Percentiles rank a stretch among this genome's conserved stretches.
Evolutionary conservation across 2,888 invertebrate genomes (phyloP).

Genomic region (Oscheius sp.): DNA sequence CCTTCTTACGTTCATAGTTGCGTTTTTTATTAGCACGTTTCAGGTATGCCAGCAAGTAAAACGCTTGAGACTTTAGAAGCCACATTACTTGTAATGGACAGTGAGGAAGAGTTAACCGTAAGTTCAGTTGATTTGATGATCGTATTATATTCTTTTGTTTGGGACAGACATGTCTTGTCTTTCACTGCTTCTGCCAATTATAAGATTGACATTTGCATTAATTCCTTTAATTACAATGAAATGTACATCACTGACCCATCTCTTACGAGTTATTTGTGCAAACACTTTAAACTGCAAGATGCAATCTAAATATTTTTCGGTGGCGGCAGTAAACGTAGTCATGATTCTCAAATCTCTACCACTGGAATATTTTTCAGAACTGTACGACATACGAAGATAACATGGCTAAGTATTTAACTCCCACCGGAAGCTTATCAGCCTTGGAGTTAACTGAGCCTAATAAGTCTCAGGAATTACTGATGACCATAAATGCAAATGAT

Average conservation of each 20-base stretch:
- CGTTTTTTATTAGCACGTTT: background rate
- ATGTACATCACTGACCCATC: too few species aligned
- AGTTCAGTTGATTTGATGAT: conserved; percentile 6
- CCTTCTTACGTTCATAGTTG: background rate
- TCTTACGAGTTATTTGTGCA: conserved; percentile 1
- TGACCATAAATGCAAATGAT: background rate
- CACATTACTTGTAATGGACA: conserved; percentile 11
- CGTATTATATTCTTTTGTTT: conserved; percentile 1
- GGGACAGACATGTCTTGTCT: background rate
- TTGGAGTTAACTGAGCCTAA: conserved; percentile 21
- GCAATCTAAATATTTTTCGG: conserved; percentile 4
- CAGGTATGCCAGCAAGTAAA: conserved; percentile 9
- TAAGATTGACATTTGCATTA: background rate
- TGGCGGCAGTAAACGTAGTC: too few species aligned
- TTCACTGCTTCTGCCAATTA: background rate
- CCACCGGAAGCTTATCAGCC: conserved; percentile 22
- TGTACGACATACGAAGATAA: conserved; percentile 17
- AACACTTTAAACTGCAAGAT: conserved; percentile 2
- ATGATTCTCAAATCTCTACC: too few species aligned
- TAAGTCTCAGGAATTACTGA: conserved; percentile 11
- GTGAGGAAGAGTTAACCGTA: conserved; percentile 13
- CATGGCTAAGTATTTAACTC: conserved; percentile 20
- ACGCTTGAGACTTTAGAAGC: conserved; percentile 21
- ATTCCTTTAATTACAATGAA: background rate
- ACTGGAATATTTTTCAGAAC: conserved; percentile 22